Base-by-base conservation (phyloP, 2,797 vertebrate genomes). In the Emydoidea blandingii region DNA sequence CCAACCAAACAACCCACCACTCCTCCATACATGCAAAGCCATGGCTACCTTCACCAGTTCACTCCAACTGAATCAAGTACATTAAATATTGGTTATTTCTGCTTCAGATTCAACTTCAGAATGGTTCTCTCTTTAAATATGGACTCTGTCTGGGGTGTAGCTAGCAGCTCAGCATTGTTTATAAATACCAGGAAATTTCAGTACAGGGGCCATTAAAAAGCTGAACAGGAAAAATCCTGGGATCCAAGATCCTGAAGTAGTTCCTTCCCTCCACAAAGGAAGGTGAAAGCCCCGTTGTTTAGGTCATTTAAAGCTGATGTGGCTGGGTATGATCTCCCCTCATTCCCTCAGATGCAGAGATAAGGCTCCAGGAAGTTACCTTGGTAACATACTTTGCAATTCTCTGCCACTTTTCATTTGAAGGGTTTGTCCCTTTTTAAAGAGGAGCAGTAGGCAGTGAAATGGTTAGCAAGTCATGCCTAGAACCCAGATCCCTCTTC, bases 61-160 rank as follows among this genome's bases (percentile, higher is more conserved):
- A 47, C 54, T 44, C 21, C 8, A 50, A 44, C 0, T 0, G 5
- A 4, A 4, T 78, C 37, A 96, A 83, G 19, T 83, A 87, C 65
- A 25, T 88, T 81, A 31, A 50, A 56, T 12, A 2, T 1, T 1
- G 82, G 5, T 29, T 27, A 79, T 2, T 56, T 21, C 2, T 41
- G 12, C 56, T 47, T 59, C 15, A 18, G 23, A 23, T 18, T 74
- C 5, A 4, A 21, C 37, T 79, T 89, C 50, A 44, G 15, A 53
- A 1, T 8, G 34, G 31, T 14, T 79, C 62, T 81, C 47, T 90
- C 76, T 65, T 1, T 0, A 41, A 49, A 74, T 23, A 68, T 23
- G 9, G n/a, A 23, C 19, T 37, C n/a, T 25, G 27, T 57, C 56
- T 62, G 15, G 31, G 31, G 31, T 62, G 59, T 34, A 62, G 59